Evolutionary conservation across 2,888 invertebrate genomes (phyloP).

Genomic region (Sympetrum striolatum): DNA sequence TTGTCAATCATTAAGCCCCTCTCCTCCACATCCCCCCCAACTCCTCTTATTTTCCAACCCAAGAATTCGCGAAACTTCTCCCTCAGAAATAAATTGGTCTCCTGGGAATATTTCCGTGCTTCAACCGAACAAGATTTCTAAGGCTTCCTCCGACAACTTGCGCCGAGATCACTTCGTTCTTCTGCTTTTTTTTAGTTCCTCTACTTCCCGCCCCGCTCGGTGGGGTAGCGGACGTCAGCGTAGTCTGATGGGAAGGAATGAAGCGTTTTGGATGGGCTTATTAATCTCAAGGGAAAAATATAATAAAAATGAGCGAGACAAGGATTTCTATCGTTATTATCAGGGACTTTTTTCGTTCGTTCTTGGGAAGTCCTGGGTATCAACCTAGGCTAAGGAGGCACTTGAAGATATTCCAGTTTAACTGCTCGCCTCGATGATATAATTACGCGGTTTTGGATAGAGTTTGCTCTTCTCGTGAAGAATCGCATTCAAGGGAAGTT

Average conservation of each 20-base stretch:
- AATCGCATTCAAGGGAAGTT: background rate
- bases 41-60: background rate
- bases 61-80: constrained; percentile 20
- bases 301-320: background rate
- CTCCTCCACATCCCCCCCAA: background rate
- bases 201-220: background rate
- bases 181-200: background rate
- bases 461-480: background rate
- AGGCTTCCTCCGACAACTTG: constrained; percentile 31
- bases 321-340: background rate
- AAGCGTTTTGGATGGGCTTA: background rate
- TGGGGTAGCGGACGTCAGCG: background rate
- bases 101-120: constrained; percentile 19
- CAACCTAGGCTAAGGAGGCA: background rate
- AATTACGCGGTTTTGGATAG: background rate
- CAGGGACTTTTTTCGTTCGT: background rate
- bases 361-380: background rate
- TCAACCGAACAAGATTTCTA: constrained; percentile 35
- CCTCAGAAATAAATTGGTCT: constrained; percentile 37
- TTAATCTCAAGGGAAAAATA: background rate
- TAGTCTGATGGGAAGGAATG: background rate
- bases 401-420: background rate
- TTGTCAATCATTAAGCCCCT: background rate
- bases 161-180: background rate
- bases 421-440: background rate